Percentiles rank a stretch among this genome's conserved stretches.
Evolutionary conservation across 2,797 vertebrate species (phyloP).

Genomic region (Anguilla obscura): DNA sequence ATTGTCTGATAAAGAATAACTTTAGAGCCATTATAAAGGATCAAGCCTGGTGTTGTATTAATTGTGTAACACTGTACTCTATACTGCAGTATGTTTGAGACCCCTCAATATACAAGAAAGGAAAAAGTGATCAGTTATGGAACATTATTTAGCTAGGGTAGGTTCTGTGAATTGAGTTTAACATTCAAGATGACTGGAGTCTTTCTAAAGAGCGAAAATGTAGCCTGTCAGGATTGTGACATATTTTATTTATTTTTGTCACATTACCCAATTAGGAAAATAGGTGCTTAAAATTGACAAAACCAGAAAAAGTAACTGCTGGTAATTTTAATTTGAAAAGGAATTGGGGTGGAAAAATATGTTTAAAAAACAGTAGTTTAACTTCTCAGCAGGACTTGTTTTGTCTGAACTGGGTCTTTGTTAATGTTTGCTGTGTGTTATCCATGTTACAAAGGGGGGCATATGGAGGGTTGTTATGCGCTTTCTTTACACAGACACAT

Average conservation of each 20-base stretch:
- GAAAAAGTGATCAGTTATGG: background rate
- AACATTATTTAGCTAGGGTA: background rate
- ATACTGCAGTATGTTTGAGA: background rate
- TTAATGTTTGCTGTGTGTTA: conserved; percentile 50
- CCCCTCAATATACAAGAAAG: background rate
- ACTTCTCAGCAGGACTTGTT: conserved; percentile 44
- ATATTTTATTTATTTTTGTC: background rate
- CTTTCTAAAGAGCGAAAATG: background rate
- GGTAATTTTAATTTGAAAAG: background rate
- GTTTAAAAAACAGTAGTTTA: background rate
- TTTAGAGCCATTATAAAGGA: background rate
- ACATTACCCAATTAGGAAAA: background rate
- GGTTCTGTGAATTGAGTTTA: background rate
- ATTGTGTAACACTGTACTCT: background rate
- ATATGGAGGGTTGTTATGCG: conserved; percentile 39
- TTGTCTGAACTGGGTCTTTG: conserved; percentile 41
- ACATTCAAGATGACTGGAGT: background rate
- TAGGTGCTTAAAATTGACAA: background rate
- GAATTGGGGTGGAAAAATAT: background rate
- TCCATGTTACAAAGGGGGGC: conserved; percentile 54
- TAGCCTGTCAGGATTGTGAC: background rate
- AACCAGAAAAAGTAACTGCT: background rate
- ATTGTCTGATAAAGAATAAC: background rate
- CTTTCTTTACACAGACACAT: conserved; percentile 49
- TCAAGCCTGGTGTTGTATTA: background rate